Evolutionary conservation across 2,113 vertebrate genomes (phyloP).

Genomic region (Actinemys pallida): DNA sequence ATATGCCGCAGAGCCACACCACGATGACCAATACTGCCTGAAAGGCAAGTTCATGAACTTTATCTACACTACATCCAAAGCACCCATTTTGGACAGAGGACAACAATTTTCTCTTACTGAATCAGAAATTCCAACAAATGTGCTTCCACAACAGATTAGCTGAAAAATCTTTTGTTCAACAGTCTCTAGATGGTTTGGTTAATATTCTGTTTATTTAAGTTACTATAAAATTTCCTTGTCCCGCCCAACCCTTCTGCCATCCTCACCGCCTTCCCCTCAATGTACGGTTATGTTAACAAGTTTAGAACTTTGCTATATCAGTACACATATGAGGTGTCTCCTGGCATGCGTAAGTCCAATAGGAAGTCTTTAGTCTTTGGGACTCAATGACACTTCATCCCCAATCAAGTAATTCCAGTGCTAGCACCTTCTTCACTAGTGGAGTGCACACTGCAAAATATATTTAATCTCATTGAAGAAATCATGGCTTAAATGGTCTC

Average conservation of each 20-base stretch:
- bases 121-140: conserved; percentile 50
- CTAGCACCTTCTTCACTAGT: too few relatives aligned
- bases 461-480: not conserved
- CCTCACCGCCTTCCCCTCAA: too few relatives aligned
- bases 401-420: too few relatives aligned
- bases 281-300: not conserved
- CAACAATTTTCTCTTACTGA: not conserved
- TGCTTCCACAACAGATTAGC: not conserved
- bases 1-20: not conserved
- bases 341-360: not conserved
- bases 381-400: too few relatives aligned
- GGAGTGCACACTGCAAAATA: not conserved
- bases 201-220: not conserved
- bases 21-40: not conserved
- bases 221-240: not conserved
- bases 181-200: conserved; percentile 3
- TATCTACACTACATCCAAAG: not conserved
- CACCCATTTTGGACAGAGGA: not conserved
- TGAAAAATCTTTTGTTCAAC: conserved; percentile 22
- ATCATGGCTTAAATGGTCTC: not conserved
- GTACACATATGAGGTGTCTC: not conserved
- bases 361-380: not conserved
- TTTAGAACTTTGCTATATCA: not conserved
- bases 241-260: not conserved
- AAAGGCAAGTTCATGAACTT: conserved; percentile 15